Evolutionary conservation across 2,888 invertebrate genomes (phyloP).

Genomic region (Charanyca ferruginea): DNA sequence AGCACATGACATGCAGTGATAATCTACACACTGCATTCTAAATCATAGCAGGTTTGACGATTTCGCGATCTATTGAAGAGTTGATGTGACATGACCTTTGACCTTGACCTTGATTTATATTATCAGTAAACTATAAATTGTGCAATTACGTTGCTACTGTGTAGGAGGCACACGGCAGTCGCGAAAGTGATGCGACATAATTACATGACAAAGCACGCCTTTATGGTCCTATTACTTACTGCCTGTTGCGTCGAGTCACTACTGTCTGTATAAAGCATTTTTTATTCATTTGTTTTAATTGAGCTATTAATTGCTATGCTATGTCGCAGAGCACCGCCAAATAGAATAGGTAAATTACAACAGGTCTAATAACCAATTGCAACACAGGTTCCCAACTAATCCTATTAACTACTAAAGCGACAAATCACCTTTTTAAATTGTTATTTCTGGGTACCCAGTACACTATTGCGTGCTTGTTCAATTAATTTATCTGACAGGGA

Average conservation of each 20-base stretch:
- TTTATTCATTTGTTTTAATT: constrained; percentile 9
- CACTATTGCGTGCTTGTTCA: constrained; percentile 16
- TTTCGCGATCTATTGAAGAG: not conserved
- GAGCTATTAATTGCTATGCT: constrained; percentile 2
- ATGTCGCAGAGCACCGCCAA: not conserved
- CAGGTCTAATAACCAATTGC: not conserved
- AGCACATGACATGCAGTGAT: constrained; percentile 44
- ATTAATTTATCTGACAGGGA: constrained; percentile 1
- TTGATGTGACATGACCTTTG: too few relatives aligned
- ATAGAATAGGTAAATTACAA: not conserved
- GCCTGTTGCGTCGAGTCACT: not conserved
- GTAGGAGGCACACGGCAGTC: not conserved
- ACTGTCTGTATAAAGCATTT: too few relatives aligned
- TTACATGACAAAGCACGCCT: not conserved
- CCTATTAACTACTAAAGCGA: constrained; percentile 12
- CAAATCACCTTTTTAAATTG: constrained; percentile 14
- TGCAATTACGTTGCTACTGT: not conserved
- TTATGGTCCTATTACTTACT: not conserved
- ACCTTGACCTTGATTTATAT: too few relatives aligned
- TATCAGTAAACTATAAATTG: not conserved
- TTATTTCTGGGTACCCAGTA: not conserved
- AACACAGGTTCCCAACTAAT: constrained; percentile 4
- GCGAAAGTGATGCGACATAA: not conserved
- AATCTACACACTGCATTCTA: not conserved
- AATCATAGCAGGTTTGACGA: not conserved